phyloP scores from a whole-genome alignment of 2,888 invertebrate species.

The Drosophila neoperkinsi region DNA sequence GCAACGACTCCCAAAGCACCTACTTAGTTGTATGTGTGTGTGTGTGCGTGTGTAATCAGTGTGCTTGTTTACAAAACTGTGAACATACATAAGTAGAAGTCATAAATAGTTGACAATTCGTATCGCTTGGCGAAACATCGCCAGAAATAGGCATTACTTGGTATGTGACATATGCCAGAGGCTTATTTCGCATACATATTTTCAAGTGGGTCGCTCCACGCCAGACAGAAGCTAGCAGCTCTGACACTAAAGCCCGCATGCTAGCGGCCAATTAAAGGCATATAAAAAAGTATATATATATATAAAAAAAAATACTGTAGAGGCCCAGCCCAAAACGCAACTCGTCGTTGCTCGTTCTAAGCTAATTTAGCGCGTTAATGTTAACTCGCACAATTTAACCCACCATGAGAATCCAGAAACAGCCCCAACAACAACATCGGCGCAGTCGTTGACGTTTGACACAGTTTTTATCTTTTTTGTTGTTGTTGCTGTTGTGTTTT shows the following conservation, averaged over 20 bases:
- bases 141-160: constrained; percentile 69
- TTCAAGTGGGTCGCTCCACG: constrained; percentile 7
- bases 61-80: constrained; percentile 51
- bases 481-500: constrained; percentile 18
- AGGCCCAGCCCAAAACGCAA: constrained; percentile 34
- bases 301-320: constrained; percentile 27
- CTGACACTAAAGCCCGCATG: constrained; percentile 50
- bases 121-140: constrained; percentile 39
- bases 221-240: constrained; percentile 39
- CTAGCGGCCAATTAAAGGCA: constrained; percentile 58
- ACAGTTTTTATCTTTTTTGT: constrained; percentile 49
- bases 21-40: neutral
- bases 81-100: constrained; percentile 36
- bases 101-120: constrained; percentile 43
- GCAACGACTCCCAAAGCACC: constrained; percentile 7
- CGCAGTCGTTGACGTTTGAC: constrained; percentile 77
- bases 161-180: constrained; percentile 39
- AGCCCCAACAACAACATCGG: constrained; percentile 17
- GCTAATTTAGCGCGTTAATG: constrained; percentile 75
- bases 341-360: constrained; percentile 64
- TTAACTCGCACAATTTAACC: constrained; percentile 75
- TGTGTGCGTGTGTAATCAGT: constrained; percentile 53
- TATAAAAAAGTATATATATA: neutral
- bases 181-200: constrained; percentile 22
- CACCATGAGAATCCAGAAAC: constrained; percentile 51